Base-by-base conservation (phyloP, 2,113 vertebrate species). In the Catharus minimus region DNA sequence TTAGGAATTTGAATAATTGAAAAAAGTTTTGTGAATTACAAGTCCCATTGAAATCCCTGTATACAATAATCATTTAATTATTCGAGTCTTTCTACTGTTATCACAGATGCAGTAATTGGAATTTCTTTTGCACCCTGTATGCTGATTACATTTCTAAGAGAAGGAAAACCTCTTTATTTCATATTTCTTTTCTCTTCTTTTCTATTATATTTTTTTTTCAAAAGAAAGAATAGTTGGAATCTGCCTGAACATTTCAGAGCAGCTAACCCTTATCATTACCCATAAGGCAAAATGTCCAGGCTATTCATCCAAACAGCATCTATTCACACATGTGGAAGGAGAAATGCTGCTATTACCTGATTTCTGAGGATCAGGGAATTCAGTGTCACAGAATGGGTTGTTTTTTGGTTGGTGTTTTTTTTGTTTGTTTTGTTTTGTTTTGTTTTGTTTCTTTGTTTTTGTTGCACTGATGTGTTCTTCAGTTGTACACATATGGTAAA, bases 21-120 rank as follows among this genome's bases (percentile, higher is more conserved):
- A 94, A 96, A 75, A 91, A 73, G 32, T 90, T 92, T 77, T 72
- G 50, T 83, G 94, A 93, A 93, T 95, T 95, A 84, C 55, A 93
- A 92, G 91, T 95, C 73, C 60, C 86, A 58, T 27, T 0, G 23
- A 93, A 92, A 53, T 7, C 10, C 10, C 2, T 55, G 38, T 79
- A 80, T 74, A 93, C 22, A 94, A 88, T 68, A 95, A 88, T 92
- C 0, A 95, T 94, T 97, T 95, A 96, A 94, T 97, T 94, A 96
- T 93, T 94, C 15, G 44, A 79, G 38, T 32, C 30, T 78, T 90
- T 97, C 49, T 93, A 7, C 65, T 89, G 17, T 93, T 95, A 96
- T 89, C 57, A 0, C 38, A 22, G 71, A 81, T 53, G n/a, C 41
- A 66, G 68, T 87, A 92, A 91, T 65, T 94, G 73, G 68, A 74